A percentile compares a stretch with the other conserved stretches of the same genome.
phyloP scores from a whole-genome alignment of 2,797 vertebrate genomes.

The Sebastes hubbsi region DNA sequence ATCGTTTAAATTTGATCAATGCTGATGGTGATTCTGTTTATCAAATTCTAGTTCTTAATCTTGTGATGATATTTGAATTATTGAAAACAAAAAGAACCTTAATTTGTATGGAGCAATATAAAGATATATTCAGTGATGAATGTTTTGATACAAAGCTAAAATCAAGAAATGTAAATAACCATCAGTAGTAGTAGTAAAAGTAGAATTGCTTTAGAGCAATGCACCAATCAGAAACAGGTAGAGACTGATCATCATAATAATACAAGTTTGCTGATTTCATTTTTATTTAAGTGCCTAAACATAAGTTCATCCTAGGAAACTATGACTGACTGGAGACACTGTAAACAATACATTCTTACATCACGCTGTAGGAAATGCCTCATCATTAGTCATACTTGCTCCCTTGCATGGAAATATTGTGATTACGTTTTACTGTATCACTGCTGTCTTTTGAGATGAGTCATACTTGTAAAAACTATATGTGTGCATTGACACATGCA shows the following conservation, averaged over 20 bases:
- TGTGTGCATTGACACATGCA: no score
- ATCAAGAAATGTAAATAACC: not conserved
- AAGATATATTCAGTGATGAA: not conserved
- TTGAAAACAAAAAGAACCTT: not conserved
- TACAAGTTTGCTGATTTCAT: not conserved
- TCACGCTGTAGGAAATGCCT: conserved; percentile 1
- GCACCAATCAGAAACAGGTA: no score
- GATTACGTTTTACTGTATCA: not conserved
- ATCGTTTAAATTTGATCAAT: not conserved
- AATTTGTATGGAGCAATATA: not conserved
- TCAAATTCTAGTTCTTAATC: not conserved
- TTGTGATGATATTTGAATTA: not conserved
- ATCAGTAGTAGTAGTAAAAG: accelerated
- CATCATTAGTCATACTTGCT: conserved; percentile 22
- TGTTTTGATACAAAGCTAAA: not conserved
- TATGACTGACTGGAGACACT: not conserved
- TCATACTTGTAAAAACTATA: not conserved
- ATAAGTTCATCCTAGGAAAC: not conserved
- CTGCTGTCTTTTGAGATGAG: not conserved
- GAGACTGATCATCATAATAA: no score
- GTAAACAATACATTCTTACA: not conserved
- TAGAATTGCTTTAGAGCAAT: no score
- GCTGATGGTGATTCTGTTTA: not conserved
- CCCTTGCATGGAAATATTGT: not conserved
- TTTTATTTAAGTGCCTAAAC: not conserved